Conservation (phyloP, 2,797 vertebrate genomes). For the Hemitrygon akajei region DNA sequence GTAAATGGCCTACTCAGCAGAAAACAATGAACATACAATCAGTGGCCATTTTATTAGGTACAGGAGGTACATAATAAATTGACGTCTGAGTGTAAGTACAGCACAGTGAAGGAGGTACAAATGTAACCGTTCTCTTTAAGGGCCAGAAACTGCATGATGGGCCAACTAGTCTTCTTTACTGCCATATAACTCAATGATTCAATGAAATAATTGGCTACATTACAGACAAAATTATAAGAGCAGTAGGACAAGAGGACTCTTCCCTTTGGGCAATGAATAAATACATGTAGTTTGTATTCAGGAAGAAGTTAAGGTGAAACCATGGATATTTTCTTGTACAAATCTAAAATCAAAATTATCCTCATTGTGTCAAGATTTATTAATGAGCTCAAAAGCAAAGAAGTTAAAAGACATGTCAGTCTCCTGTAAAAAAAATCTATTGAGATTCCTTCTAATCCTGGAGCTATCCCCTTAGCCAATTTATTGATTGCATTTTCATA, state of each 20-base stretch:
- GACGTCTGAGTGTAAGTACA: too few relatives aligned
- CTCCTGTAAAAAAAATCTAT: not conserved
- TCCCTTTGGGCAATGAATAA: not conserved
- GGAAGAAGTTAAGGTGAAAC: not conserved
- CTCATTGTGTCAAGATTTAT: slow-evolving; percentile 18
- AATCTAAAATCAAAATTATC: not conserved
- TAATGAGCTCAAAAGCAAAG: slow-evolving; percentile 11
- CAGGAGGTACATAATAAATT: too few relatives aligned
- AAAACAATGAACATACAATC: too few relatives aligned
- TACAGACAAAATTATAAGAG: not conserved
- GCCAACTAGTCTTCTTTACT: not conserved
- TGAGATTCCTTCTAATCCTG: slow-evolving; percentile 25
- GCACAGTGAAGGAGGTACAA: not conserved
- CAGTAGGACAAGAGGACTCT: not conserved
- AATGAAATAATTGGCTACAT: not conserved
- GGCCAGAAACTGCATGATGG: not conserved
- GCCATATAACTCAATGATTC: not conserved
- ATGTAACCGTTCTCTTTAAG: not conserved
- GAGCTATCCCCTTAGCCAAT: not conserved
- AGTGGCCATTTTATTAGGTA: too few relatives aligned
- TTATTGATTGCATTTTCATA: slow-evolving; percentile 32
- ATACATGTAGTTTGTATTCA: not conserved
- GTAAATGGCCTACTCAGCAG: too few relatives aligned
- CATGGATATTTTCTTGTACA: not conserved
- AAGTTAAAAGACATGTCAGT: slow-evolving; percentile 3